phyloP scores from a whole-genome alignment of 2,888 invertebrate species.

The Electrophaes corylata region DNA sequence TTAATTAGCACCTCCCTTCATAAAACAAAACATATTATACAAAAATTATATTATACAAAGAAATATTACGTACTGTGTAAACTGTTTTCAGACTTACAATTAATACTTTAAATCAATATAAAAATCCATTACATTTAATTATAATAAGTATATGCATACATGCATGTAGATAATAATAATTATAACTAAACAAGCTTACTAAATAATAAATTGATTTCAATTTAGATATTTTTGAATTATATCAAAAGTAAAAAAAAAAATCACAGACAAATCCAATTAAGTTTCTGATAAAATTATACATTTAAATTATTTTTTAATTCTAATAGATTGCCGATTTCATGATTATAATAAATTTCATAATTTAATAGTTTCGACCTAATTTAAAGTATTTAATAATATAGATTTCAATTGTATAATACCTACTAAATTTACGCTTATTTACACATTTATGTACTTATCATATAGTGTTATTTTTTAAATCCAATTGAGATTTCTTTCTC shows the following conservation, averaged over 20 bases:
- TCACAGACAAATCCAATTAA: slow-evolving; percentile 25
- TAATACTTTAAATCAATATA: slow-evolving; percentile 17
- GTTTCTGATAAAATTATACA: background rate
- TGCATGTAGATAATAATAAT: background rate
- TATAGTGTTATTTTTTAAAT: background rate
- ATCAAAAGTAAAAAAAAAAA: slow-evolving; percentile 5
- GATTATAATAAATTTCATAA: slow-evolving; percentile 4
- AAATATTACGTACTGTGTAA: background rate
- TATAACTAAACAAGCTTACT: background rate
- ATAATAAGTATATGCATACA: background rate
- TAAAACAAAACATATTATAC: background rate
- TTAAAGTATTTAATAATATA: background rate
- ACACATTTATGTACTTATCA: slow-evolving; percentile 7
- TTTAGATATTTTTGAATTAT: background rate
- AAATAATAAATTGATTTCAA: background rate
- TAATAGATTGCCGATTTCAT: slow-evolving; percentile 19
- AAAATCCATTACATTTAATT: slow-evolving; percentile 5
- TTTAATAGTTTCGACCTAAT: background rate
- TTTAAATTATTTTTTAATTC: background rate
- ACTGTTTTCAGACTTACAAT: slow-evolving; percentile 19
- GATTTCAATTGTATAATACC: slow-evolving; percentile 2
- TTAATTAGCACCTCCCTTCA: slow-evolving; percentile 1
- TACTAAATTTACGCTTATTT: slow-evolving; percentile 4
- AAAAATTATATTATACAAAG: background rate
- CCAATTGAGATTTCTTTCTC: background rate